Base-by-base conservation (phyloP, 2,113 vertebrate species). In the Protobothrops mucrosquamatus region DNA sequence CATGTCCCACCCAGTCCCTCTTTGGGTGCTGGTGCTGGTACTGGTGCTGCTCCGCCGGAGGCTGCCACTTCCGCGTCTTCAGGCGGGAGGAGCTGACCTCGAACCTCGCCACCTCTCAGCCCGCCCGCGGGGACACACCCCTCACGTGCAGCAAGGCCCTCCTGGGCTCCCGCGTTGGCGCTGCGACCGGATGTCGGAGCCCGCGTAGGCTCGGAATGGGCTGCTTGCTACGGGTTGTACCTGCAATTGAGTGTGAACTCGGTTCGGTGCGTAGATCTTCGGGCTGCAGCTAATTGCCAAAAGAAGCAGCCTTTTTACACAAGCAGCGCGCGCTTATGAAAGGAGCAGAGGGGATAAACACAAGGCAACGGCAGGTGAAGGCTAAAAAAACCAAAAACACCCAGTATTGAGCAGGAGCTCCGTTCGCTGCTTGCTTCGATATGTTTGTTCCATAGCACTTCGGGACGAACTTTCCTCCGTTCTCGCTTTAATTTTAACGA, bases 1-100 rank as follows among this genome's bases (percentile, higher is more conserved):
- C 98, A 98, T 98, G 95, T 97, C 98, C 94, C 39, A 55, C 18
- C 48, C 3, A 43, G 43, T 34, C 85, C 85, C 86, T 22, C 87
- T 43, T 52, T 54, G 85, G 57, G 0, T 10, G 23, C 23, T 85
- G 8, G 8, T 23, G 9, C 5, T 15, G 15, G 29, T 61, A 12
- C 46, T 43, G 55, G 4, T 57, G 24, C 57, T 2, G 26, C 57
- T 55, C 22, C 10, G 34, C 93, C n/a, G 11, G 3, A 39, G 48
- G 56, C 43, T 34, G 18, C 43, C 43, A 52, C 92, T 57, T 74
- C 90, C 90, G 93, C 57, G 54, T 91, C 93, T 55, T 52, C 11
- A 51, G 52, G n/a, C 52, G 51, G 34, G 61, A 29, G 93, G 86
- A 54, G 91, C 22, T 5, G 52, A 64, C 29, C 48, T 57, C 3